phyloP scores from a whole-genome alignment of 1,140 invertebrate species.

The Agraylea sexmaculata region DNA sequence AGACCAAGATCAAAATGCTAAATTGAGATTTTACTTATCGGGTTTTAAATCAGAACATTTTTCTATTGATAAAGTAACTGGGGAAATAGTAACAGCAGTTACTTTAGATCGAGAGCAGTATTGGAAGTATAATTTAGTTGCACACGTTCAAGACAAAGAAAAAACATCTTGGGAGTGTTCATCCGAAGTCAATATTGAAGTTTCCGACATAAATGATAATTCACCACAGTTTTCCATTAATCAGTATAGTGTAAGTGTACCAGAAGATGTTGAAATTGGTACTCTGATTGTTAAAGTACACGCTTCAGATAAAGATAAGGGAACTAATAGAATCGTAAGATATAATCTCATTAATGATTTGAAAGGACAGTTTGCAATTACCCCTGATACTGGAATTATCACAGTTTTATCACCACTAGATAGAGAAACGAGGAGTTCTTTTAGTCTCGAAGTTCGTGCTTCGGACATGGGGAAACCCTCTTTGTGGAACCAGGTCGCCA shows the following conservation, averaged over 20 bases:
- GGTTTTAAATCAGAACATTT: slow-evolving; percentile 65
- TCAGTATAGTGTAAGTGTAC: slow-evolving; percentile 61
- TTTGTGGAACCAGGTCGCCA: slow-evolving; percentile 18
- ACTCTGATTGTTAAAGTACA: slow-evolving; percentile 66
- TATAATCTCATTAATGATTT: slow-evolving; percentile 58
- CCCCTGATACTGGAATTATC: slow-evolving; percentile 61
- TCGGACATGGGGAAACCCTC: slow-evolving; percentile 59
- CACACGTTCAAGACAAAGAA: slow-evolving; percentile 67
- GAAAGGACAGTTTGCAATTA: slow-evolving; percentile 50
- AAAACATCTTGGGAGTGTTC: slow-evolving; percentile 62
- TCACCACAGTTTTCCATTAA: slow-evolving; percentile 60
- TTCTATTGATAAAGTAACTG: slow-evolving; percentile 56
- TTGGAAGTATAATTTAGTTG: slow-evolving; percentile 51
- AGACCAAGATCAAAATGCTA: slow-evolving; percentile 61
- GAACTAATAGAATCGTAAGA: slow-evolving; percentile 66
- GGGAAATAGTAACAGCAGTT: slow-evolving; percentile 51
- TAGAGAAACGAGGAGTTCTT: slow-evolving; percentile 64
- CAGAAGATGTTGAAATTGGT: slow-evolving; percentile 65
- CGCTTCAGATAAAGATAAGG: slow-evolving; percentile 68
- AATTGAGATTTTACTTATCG: slow-evolving; percentile 60
- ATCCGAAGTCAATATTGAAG: slow-evolving; percentile 55
- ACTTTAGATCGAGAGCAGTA: slow-evolving; percentile 61
- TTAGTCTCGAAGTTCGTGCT: slow-evolving; percentile 68
- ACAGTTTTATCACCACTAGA: slow-evolving; percentile 68
- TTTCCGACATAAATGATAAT: slow-evolving; percentile 77